Conservation (phyloP, 37 sponge, comb jelly and placozoan genomes). For the Beroe ovata region DNA sequence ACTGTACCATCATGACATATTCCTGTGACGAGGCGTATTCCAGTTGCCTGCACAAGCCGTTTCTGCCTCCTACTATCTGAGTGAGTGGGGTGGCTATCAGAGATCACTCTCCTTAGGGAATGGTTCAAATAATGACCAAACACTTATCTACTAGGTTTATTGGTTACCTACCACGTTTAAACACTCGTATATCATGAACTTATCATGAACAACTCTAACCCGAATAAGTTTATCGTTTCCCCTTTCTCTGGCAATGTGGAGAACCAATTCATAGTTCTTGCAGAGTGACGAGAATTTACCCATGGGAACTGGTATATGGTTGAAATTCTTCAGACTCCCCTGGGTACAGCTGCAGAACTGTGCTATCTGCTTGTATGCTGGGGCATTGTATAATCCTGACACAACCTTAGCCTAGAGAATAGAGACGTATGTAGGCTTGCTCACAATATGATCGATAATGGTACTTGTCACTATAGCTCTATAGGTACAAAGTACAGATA, state of each 20-base stretch:
- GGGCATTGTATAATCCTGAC: background rate
- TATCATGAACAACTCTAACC: background rate
- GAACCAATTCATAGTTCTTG: slow-evolving; percentile 9
- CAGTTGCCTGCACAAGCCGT: background rate
- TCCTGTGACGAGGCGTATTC: background rate
- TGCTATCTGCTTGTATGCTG: slow-evolving; percentile 21
- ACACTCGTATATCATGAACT: too few species aligned
- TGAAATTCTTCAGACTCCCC: background rate
- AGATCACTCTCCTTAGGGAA: too few species aligned
- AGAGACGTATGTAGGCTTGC: background rate
- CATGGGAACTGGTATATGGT: slow-evolving; percentile 1
- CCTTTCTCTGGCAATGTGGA: background rate
- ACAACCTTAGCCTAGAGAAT: background rate
- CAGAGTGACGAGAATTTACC: background rate
- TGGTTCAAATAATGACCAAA: too few species aligned
- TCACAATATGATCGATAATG: too few species aligned
- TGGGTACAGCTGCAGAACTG: background rate
- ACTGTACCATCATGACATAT: slow-evolving; percentile 17
- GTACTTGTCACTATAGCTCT: too few species aligned
- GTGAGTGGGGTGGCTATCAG: background rate
- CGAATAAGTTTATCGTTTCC: background rate
- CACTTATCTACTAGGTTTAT: too few species aligned
- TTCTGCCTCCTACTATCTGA: slow-evolving; percentile 54
- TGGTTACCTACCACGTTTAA: too few species aligned
- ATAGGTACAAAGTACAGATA: too few species aligned